phyloP scores from a whole-genome alignment of 1,140 invertebrate species.

The Ceratosolen fusciceps region DNA sequence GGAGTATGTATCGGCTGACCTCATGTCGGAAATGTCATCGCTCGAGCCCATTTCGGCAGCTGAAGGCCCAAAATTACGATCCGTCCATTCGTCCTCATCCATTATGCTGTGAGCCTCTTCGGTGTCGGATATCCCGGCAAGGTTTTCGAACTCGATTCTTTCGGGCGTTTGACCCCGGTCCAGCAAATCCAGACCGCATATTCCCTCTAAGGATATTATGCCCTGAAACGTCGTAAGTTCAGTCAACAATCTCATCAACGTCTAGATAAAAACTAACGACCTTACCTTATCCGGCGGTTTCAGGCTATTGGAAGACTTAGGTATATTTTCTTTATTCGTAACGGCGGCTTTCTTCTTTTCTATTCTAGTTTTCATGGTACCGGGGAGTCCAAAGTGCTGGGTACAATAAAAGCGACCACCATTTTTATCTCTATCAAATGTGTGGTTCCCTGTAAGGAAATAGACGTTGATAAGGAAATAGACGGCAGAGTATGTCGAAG shows the following conservation, averaged over 20 bases:
- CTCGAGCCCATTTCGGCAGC: conserved; percentile 79
- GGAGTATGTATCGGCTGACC: conserved; percentile 67
- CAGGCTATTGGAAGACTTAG: conserved; percentile 57
- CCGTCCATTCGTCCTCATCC: conserved; percentile 94
- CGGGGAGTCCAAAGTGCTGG: conserved; percentile 81
- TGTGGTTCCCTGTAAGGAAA: conserved; percentile 76
- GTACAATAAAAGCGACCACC: conserved; percentile 85
- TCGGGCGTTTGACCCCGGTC: conserved; percentile 84
- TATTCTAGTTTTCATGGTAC: conserved; percentile 68
- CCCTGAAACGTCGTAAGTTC: conserved; percentile 54
- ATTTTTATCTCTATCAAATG: conserved; percentile 82
- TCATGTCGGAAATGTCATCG: conserved; percentile 81
- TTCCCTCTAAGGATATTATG: conserved; percentile 65
- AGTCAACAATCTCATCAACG: too few relatives aligned
- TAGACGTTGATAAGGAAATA: neutral
- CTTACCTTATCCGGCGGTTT: conserved; percentile 67
- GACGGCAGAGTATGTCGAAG: too few relatives aligned
- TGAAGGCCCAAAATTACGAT: conserved; percentile 88
- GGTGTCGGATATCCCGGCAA: conserved; percentile 76
- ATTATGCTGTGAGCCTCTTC: conserved; percentile 85
- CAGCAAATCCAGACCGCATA: conserved; percentile 74
- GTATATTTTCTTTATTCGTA: conserved; percentile 70
- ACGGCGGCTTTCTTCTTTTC: conserved; percentile 64
- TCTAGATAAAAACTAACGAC: neutral
- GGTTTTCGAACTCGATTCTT: conserved; percentile 83